Evolutionary conservation across 1,140 invertebrate species (phyloP).

Genomic region (Bombyx mandarina): DNA sequence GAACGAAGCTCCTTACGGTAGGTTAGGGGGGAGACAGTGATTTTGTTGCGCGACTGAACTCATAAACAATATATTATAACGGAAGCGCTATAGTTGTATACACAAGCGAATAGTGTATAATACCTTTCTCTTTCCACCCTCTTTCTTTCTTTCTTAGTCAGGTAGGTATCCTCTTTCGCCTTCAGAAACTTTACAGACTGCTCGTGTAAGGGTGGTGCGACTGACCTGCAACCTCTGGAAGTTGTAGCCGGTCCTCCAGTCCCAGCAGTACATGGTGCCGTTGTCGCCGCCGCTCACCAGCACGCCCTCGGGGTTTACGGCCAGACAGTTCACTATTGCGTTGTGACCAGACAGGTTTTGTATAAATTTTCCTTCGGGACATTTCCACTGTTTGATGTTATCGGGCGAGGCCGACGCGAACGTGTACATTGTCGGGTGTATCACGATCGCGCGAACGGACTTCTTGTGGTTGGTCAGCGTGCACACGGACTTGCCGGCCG

Average conservation of each 20-base stretch:
- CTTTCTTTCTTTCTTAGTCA: too few relatives aligned
- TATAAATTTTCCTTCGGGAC: conserved; percentile 97
- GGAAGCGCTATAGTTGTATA: too few relatives aligned
- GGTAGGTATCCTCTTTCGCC: too few relatives aligned
- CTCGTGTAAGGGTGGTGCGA: too few relatives aligned
- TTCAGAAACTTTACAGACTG: too few relatives aligned
- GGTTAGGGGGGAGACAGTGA: too few relatives aligned
- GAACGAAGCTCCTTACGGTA: too few relatives aligned
- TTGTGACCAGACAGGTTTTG: conserved; percentile 98
- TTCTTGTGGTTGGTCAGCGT: conserved; percentile 99
- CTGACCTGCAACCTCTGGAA: conserved; percentile 88
- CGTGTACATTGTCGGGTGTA: conserved; percentile 95
- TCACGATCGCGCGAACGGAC: conserved; percentile 90
- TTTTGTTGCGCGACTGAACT: too few relatives aligned
- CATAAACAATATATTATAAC: too few relatives aligned
- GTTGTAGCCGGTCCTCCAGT: conserved; percentile 98
- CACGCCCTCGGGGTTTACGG: conserved; percentile 94
- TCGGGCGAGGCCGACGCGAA: conserved; percentile 98
- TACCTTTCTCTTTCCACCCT: too few relatives aligned
- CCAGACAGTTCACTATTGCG: conserved; percentile 97
- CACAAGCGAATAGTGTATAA: too few relatives aligned
- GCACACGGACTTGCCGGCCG: conserved; percentile 93
- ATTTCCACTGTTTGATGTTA: conserved; percentile 99
- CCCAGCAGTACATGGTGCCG: conserved; percentile 98
- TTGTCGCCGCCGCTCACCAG: conserved; percentile 98